Base-by-base conservation (phyloP, 2,888 invertebrate species). In the Penaeus monodon region DNA sequence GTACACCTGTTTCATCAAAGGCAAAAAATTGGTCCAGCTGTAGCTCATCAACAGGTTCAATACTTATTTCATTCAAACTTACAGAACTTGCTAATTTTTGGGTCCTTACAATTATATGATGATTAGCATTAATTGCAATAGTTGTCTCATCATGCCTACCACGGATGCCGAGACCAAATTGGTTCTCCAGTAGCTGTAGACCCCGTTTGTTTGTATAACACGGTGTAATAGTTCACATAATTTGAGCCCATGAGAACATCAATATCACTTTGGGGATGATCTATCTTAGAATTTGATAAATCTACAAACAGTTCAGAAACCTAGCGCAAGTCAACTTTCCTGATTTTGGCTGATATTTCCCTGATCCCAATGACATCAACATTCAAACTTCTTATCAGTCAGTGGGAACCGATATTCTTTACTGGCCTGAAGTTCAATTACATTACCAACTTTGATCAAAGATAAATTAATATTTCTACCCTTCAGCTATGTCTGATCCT, bases 401-500 rank as follows among this genome's bases (percentile, higher is more conserved):
- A 82, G 29, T 49, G 57, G 82, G 17, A 82, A 8, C 8, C n/a
- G n/a, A n/a, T n/a, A n/a, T n/a, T n/a, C n/a, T n/a, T n/a, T n/a
- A n/a, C n/a, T n/a, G n/a, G 74, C 17, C 7, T 63, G 64, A 33
- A 49, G 29, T 63, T 73, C 82, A 49, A 73, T 33, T 29, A 63
- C 29, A 73, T 82, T 82, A n/a, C 73, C 82, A 1, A 73, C 73
- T n/a, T 82, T 82, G 10, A 74, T 27, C 73, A 82, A 44, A 29
- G 63, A 73, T 2, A 73, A 33, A 1, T 6, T 57, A 1, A 82
- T 63, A 49, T 82, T n/a, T 57, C 33, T 73, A 17, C 82, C 73
- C 29, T 73, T 73, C 64, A 82, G 57, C 24, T 29, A 82, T 33
- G 17, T 82, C 70, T 29, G 73, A 73, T 7, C 73, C 82, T 17